Evolutionary conservation across 2,888 invertebrate species (phyloP).

Genomic region (Phania funesta): DNA sequence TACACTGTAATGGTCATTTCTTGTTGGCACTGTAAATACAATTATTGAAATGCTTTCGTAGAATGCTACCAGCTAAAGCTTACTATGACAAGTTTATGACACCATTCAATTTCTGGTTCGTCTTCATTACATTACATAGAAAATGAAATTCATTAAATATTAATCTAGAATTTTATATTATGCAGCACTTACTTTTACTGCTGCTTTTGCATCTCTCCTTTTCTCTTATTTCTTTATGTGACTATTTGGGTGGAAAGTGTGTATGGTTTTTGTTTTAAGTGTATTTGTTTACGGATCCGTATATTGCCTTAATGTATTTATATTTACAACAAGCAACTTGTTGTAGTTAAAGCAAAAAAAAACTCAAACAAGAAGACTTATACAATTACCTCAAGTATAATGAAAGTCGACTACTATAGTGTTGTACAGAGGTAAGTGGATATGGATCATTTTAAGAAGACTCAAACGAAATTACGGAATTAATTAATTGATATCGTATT

Average conservation of each 20-base stretch:
- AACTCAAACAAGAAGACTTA: constrained; percentile 31
- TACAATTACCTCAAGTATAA: constrained; percentile 39
- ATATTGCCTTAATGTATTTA: neutral
- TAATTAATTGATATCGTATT: too few relatives aligned
- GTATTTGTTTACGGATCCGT: neutral
- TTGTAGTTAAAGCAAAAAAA: neutral
- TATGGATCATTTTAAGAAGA: neutral
- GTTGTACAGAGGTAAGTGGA: neutral
- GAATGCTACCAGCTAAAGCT: neutral
- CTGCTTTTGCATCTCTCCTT: neutral
- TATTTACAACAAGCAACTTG: neutral
- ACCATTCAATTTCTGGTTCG: constrained; percentile 53
- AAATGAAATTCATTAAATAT: constrained; percentile 77
- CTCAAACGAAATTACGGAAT: too few relatives aligned
- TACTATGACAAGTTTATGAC: constrained; percentile 55
- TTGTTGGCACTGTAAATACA: neutral
- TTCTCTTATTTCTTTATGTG: neutral
- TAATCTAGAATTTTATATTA: constrained; percentile 70
- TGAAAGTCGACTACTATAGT: neutral
- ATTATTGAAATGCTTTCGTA: neutral
- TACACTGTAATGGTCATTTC: neutral
- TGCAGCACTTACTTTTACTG: neutral
- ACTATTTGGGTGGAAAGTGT: too few relatives aligned
- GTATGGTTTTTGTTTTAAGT: neutral
- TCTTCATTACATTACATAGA: constrained; percentile 32